Base-by-base conservation (phyloP, 92 coral and sea anemone species). In the Actinostola sp. region DNA sequence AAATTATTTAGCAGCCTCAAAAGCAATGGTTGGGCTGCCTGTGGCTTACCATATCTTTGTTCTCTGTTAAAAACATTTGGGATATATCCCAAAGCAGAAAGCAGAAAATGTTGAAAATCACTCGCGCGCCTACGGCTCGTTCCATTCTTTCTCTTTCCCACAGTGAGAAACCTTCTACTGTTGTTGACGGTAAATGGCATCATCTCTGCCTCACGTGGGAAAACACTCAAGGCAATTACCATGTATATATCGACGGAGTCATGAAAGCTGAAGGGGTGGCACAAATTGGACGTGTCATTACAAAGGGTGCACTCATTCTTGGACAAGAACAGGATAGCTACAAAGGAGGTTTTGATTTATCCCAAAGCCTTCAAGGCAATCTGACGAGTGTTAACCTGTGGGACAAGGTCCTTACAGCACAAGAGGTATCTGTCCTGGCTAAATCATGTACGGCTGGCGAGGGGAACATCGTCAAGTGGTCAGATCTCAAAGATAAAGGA, bases 111-210 rank as follows among this genome's bases (percentile, higher is more conserved):
- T n/a, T n/a, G n/a, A n/a, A n/a, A n/a, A n/a, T n/a, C n/a, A n/a
- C n/a, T n/a, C n/a, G n/a, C n/a, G n/a, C n/a, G n/a, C n/a, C n/a
- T n/a, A n/a, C n/a, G n/a, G n/a, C n/a, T n/a, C n/a, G n/a, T n/a
- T n/a, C n/a, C n/a, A n/a, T n/a, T n/a, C n/a, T n/a, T n/a, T n/a
- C n/a, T n/a, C n/a, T n/a, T n/a, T n/a, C n/a, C n/a, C n/a, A n/a
- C n/a, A n/a, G n/a, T n/a, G n/a, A n/a, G n/a, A n/a, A n/a, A n/a
- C n/a, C n/a, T n/a, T n/a, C n/a, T n/a, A n/a, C n/a, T n/a, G n/a
- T n/a, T 29, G 45, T 19, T 26, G 73, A 76, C 29, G 73, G 82
- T 36, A 33, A 53, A 0, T 76, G 82, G 82, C 82, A 76, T 44
- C 73, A 76, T 27, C 13, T 76, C 26, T 32, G 72, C 28, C 11